A percentile compares a stretch with the other conserved stretches of the same genome.
phyloP scores from a whole-genome alignment of 2,888 invertebrate genomes.

The Axea sp. region DNA sequence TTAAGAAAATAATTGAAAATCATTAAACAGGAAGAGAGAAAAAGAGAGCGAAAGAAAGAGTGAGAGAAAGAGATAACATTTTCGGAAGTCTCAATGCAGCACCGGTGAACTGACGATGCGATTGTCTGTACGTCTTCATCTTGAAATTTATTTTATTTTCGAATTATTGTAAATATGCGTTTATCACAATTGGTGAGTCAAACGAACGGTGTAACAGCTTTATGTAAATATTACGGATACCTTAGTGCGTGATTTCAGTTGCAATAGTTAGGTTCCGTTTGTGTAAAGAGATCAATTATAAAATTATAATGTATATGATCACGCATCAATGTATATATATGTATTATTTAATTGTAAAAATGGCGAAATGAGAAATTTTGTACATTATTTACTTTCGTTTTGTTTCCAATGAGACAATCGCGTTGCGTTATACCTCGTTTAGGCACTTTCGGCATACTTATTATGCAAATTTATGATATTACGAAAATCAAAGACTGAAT shows the following conservation, averaged over 20 bases:
- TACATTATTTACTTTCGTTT: slow-evolving; percentile 29
- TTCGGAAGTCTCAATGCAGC: slow-evolving; percentile 5
- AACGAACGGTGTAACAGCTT: slow-evolving; percentile 20
- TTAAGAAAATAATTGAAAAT: slow-evolving; percentile 2
- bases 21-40: slow-evolving; percentile 8
- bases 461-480: slow-evolving; percentile 52
- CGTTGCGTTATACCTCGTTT: slow-evolving; percentile 44
- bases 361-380: slow-evolving; percentile 7
- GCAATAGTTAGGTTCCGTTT: slow-evolving; percentile 33
- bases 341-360: slow-evolving; percentile 38
- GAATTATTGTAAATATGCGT: slow-evolving; percentile 26
- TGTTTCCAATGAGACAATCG: slow-evolving; percentile 48
- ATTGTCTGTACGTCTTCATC: slow-evolving; percentile 7
- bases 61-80: no score
- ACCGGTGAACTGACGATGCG: slow-evolving; percentile 22
- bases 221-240: slow-evolving; percentile 26
- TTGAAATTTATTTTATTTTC: background rate
- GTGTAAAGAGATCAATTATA: slow-evolving; percentile 3
- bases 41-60: no score
- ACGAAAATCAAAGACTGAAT: slow-evolving; percentile 57
- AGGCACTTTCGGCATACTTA: slow-evolving; percentile 54
- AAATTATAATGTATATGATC: background rate
- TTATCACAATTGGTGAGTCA: slow-evolving; percentile 19
- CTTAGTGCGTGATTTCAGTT: slow-evolving; percentile 22
- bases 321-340: slow-evolving; percentile 19